Base-by-base conservation (phyloP, 2,797 vertebrate genomes). In the Lemur catta region DNA sequence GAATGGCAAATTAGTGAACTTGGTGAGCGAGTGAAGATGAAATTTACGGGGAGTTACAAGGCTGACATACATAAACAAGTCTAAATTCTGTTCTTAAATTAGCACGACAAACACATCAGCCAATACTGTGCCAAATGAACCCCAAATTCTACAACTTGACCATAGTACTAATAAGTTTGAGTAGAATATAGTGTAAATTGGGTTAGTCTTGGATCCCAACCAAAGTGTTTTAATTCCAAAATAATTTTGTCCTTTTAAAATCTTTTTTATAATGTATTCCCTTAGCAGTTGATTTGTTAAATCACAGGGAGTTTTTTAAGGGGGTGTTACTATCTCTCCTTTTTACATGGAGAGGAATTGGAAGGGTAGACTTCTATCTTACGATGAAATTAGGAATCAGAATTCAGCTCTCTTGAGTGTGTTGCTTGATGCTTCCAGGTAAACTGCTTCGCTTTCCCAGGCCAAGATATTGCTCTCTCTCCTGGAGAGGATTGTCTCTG, bases 181-280 rank as follows among this genome's bases (percentile, higher is more conserved):
- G 55, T 84, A 80, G 55, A 89, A 26, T 13, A 72, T 12, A 69
- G 13, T 59, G 6, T 88, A 88, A 84, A n/a, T 72, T 93, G 79
- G 38, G 12, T 94, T 91, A 38, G 59, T 88, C 65, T 95, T 92
- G 48, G 91, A 95, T 86, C 26, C 43, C 22, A 84, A 63, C 7
- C 52, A 93, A 93, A 86, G 59, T n/a, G 81, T 93, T 78, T 95
- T 84, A 84, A 94, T 93, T 94, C 72, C 17, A 84, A 93, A 84
- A 95, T 67, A 88, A 84, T 94, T 95, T 94, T 80, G 17, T 59
- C 95, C 24, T 81, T 55, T 52, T 95, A 87, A 78, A 84, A 72
- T 85, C 41, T 87, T 97, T 95, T 93, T 85, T 14, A 74, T 88
- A 65, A 80, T 46, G 28, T 65, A 24, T 33, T 90, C 48, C 13